Conservation (phyloP, 2,888 invertebrate genomes). For the Eurytoma adleriae region DNA sequence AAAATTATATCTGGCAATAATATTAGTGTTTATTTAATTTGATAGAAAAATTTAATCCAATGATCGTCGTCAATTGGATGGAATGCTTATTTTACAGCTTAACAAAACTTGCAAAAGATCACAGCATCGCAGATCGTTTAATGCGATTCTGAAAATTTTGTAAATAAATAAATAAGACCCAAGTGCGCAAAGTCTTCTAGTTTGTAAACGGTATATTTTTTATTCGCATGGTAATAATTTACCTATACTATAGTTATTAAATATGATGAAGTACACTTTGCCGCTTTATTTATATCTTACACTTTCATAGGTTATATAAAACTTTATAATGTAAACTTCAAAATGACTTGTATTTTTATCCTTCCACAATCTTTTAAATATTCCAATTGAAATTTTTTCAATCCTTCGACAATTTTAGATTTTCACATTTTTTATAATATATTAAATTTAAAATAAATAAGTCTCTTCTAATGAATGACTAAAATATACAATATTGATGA, state of each 20-base stretch:
- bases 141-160: slow-evolving; percentile 36
- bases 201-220: slow-evolving; percentile 48
- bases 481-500: too few species aligned
- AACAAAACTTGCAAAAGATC: slow-evolving; percentile 28
- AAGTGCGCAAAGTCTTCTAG: slow-evolving; percentile 42
- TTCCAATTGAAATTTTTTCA: too few species aligned
- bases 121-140: slow-evolving; percentile 19
- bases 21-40: neutral
- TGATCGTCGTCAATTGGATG: neutral
- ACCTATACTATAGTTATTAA: slow-evolving; percentile 28
- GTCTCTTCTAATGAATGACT: too few species aligned
- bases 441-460: too few species aligned
- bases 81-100: neutral
- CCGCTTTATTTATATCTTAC: slow-evolving; percentile 66
- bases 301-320: slow-evolving; percentile 68
- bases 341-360: neutral
- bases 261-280: slow-evolving; percentile 52
- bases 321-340: slow-evolving; percentile 69
- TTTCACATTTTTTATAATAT: too few species aligned
- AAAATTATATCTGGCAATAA: neutral
- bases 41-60: neutral
- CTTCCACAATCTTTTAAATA: too few species aligned
- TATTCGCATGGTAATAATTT: slow-evolving; percentile 40
- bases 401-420: too few species aligned
- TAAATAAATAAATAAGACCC: slow-evolving; percentile 43